A percentile compares a stretch with the other conserved stretches of the same genome.
phyloP scores from a whole-genome alignment of 2,888 invertebrate genomes.

The Pyralis farinalis region DNA sequence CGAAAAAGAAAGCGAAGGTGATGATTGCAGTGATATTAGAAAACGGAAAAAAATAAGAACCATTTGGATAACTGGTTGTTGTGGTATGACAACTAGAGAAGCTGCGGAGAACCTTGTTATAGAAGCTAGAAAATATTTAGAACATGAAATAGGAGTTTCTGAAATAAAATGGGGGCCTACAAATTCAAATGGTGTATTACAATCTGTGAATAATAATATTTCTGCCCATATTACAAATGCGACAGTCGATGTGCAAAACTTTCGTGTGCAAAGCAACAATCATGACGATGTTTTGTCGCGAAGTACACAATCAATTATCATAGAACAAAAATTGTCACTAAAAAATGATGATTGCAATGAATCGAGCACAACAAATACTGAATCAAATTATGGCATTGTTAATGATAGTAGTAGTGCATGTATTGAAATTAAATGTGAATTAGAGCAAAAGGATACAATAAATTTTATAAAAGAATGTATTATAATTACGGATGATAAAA shows the following conservation, averaged over 20 bases:
- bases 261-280: no score
- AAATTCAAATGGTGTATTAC: slow-evolving; percentile 9
- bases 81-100: slow-evolving; percentile 89
- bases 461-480: not conserved
- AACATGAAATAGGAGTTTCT: slow-evolving; percentile 87
- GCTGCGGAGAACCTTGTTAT: slow-evolving; percentile 89
- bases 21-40: slow-evolving; percentile 83
- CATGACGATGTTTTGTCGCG: not conserved
- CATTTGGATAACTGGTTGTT: slow-evolving; percentile 89
- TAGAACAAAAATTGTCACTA: not conserved
- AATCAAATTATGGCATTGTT: not conserved
- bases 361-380: not conserved
- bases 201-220: slow-evolving; percentile 2
- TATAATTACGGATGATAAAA: not conserved
- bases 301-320: not conserved
- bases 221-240: no score
- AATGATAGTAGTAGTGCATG: not conserved
- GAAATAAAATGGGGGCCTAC: slow-evolving; percentile 84
- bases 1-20: slow-evolving; percentile 86
- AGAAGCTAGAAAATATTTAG: slow-evolving; percentile 87
- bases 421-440: not conserved
- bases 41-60: slow-evolving; percentile 85
- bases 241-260: no score
- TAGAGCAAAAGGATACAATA: not conserved
- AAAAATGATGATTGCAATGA: not conserved